Evolutionary conservation across 2,797 vertebrate species (phyloP), one percentile per base, ranked within the genome.

Genomic region (Adrianichthys oophorus): DNA sequence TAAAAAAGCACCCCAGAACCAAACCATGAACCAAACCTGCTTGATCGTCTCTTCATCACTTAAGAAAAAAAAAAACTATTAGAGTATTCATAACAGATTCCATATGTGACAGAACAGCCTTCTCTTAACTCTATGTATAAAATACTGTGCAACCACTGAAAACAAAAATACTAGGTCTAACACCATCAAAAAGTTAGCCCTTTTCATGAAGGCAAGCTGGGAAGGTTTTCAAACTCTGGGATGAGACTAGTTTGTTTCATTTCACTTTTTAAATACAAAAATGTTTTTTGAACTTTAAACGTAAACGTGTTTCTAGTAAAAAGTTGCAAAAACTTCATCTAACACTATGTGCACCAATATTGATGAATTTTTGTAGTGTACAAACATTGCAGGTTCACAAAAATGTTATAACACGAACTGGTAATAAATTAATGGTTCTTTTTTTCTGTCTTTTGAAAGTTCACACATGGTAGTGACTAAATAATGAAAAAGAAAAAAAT

Each of bases 371-470:
- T 24, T 66, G 42, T 47, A 50, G 59, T 72, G 66, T 65, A 10
- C 45, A 64, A 1, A 56, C 63, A 72, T 10, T 83, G 72, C 69
- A 76, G 70, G 50, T 61, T 65, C 46, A 62, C 56, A 62, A 79
- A 76, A 48, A 19, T 29, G 53, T 59, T 51, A 51, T 24, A 67
- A 21, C 59, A 85, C 59, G 80, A 76, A 65, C 57, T 68, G 60
- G 51, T 79, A 75, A 78, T 82, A 81, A 82, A 84, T 81, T 80
- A 78, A 87, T 60, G 49, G 56, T 21, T 18, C 48, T 21, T 46
- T 56, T 41, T 71, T 59, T 80, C 72, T 74, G 72, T 44, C 55
- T 67, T 48, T 59, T 74, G 48, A 77, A 72, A 78, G 72, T 67
- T 52, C 55, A 71, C 62, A 70, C 76, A 44, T 73, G 65, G 68